These are phyloP conservation scores for Callionymus lyra DNA, from an alignment of 2,113 vertebrate genomes.

Conservation along the genomic window DNA sequence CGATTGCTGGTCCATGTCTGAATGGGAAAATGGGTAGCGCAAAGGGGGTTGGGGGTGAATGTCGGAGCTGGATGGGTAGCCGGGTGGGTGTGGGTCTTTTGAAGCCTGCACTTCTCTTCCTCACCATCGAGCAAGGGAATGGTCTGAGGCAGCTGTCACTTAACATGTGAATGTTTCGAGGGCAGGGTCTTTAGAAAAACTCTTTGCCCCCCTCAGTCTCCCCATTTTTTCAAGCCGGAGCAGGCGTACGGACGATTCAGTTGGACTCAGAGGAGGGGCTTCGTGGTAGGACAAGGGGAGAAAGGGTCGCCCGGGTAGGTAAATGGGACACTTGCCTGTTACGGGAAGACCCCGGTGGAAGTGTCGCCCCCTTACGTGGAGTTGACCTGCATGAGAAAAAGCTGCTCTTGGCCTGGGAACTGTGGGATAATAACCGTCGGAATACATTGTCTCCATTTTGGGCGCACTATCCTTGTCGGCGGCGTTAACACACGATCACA, in stretches of 20 bases:
- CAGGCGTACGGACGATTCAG: constrained; percentile 64
- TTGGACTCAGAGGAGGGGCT: constrained; percentile 57
- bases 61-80: constrained; percentile 40
- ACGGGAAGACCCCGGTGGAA: constrained; percentile 42
- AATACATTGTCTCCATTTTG: constrained; percentile 56
- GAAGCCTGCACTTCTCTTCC: constrained; percentile 55
- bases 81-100: constrained; percentile 64
- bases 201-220: constrained; percentile 25
- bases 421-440: constrained; percentile 51
- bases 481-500: constrained; percentile 58
- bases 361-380: constrained; percentile 24
- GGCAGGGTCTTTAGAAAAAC: constrained; percentile 64
- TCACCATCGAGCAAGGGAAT: constrained; percentile 47
- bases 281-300: constrained; percentile 39
- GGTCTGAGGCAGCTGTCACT: constrained; percentile 72
- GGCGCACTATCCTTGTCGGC: constrained; percentile 50
- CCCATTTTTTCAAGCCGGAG: constrained; percentile 59
- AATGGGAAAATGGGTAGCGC: constrained; percentile 50
- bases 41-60: constrained; percentile 44
- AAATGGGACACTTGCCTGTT: constrained; percentile 50
- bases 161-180: constrained; percentile 76
- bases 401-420: constrained; percentile 41
- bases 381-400: constrained; percentile 39
- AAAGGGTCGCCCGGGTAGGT: constrained; percentile 39
- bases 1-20: constrained; percentile 50